Conservation (phyloP, 2,888 invertebrate species). For the Dynastes maya region DNA sequence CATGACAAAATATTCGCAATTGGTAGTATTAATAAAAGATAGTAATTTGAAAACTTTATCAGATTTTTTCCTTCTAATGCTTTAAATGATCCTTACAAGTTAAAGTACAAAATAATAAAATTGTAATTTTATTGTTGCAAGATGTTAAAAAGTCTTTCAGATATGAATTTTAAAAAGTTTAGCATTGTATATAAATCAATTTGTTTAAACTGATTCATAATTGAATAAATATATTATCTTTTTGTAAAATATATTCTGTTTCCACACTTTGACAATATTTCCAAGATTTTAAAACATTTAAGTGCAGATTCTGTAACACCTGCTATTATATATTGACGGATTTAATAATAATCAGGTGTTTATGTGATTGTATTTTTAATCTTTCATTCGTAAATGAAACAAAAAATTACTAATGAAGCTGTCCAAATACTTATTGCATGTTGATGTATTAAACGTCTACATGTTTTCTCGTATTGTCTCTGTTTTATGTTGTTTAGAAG, state of each 20-base stretch:
- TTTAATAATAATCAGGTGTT: constrained; percentile 53
- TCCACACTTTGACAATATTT: neutral
- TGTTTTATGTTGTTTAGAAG: constrained; percentile 23
- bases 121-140: too few species aligned
- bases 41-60: too few species aligned
- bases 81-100: too few species aligned
- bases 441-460: constrained; percentile 52
- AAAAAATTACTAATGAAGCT: constrained; percentile 51
- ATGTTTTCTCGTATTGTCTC: constrained; percentile 46
- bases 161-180: too few species aligned
- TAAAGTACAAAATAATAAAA: too few species aligned
- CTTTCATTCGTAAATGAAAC: constrained; percentile 40
- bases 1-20: too few species aligned
- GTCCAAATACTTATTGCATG: constrained; percentile 54
- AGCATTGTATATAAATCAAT: too few species aligned
- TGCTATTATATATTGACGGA: constrained; percentile 43
- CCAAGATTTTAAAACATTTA: neutral
- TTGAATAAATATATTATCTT: too few species aligned
- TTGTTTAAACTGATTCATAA: too few species aligned
- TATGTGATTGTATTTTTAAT: constrained; percentile 46
- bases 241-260: neutral
- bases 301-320: constrained; percentile 22
- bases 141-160: too few species aligned
- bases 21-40: too few species aligned
- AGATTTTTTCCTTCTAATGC: too few species aligned